A percentile compares a stretch with the other conserved stretches of the same genome.
Conservation (phyloP, 2,888 invertebrate genomes). For the Hesperia comma region DNA sequence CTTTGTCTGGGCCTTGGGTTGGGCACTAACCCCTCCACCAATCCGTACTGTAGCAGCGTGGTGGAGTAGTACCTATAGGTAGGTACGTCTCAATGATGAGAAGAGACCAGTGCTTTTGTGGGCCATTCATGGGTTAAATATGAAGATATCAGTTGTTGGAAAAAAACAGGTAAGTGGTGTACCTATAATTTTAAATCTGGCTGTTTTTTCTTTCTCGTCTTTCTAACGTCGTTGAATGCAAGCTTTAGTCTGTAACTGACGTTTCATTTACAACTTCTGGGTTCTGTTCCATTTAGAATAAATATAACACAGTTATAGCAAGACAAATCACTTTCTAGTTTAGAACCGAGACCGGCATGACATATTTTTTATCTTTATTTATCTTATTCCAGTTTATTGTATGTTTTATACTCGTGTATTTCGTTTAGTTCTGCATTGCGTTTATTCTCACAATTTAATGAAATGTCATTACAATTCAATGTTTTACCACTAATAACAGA, state of each 20-base stretch:
- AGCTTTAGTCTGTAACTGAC: conserved; percentile 26
- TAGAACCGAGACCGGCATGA: not conserved
- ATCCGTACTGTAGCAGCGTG: too few species aligned
- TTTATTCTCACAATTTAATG: too few species aligned
- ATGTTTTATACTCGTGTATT: not conserved
- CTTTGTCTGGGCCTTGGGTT: too few species aligned
- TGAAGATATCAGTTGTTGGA: not conserved
- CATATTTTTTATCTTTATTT: not conserved
- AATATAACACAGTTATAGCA: conserved; percentile 11
- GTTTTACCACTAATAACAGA: too few species aligned
- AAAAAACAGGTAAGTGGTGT: not conserved
- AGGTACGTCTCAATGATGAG: too few species aligned
- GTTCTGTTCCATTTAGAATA: conserved; percentile 13
- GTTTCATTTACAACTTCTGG: conserved; percentile 26
- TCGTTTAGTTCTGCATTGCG: not conserved
- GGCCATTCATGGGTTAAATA: too few species aligned
- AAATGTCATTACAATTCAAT: too few species aligned
- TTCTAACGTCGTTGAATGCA: conserved; percentile 9
- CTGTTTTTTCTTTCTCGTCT: not conserved
- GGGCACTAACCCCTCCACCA: too few species aligned
- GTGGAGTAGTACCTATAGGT: too few species aligned
- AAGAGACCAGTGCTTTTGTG: too few species aligned
- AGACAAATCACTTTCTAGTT: conserved; percentile 14
- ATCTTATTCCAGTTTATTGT: not conserved
- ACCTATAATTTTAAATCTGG: not conserved